A percentile compares a stretch with the other conserved stretches of the same genome.
phyloP scores from a whole-genome alignment of 1,140 invertebrate species.

The Himalopsyche phryganea region DNA sequence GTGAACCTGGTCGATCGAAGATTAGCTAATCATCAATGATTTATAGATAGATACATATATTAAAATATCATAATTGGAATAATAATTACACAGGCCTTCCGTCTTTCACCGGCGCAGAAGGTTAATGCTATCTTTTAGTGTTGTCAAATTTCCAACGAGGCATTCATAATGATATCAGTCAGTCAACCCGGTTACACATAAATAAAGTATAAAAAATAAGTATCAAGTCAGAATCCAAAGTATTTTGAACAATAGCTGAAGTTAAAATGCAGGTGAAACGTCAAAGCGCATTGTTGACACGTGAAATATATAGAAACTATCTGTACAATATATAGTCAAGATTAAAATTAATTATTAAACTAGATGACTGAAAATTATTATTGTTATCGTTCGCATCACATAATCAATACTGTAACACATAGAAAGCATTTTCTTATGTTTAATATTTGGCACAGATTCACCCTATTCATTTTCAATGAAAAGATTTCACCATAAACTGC shows the following conservation, averaged over 20 bases:
- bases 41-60: constrained; percentile 16
- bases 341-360: background rate
- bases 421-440: constrained; percentile 21
- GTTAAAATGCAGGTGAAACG: constrained; percentile 15
- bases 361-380: no score
- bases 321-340: background rate
- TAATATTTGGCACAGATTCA: constrained; percentile 13
- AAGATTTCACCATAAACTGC: constrained; percentile 15
- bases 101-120: constrained; percentile 11
- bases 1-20: constrained; percentile 33
- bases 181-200: constrained; percentile 25
- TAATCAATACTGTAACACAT: constrained; percentile 6
- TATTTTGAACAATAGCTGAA: background rate
- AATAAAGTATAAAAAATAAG: background rate
- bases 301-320: background rate
- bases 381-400: no score
- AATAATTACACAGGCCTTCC: constrained; percentile 32
- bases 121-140: constrained; percentile 7
- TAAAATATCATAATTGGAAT: constrained; percentile 30
- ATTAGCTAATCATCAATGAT: constrained; percentile 32
- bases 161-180: constrained; percentile 26
- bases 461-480: constrained; percentile 12
- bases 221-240: no score
- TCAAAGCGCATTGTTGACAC: constrained; percentile 7
- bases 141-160: constrained; percentile 9